Evolutionary conservation across 2,888 invertebrate species (phyloP).

Genomic region (Pteria penguin): DNA sequence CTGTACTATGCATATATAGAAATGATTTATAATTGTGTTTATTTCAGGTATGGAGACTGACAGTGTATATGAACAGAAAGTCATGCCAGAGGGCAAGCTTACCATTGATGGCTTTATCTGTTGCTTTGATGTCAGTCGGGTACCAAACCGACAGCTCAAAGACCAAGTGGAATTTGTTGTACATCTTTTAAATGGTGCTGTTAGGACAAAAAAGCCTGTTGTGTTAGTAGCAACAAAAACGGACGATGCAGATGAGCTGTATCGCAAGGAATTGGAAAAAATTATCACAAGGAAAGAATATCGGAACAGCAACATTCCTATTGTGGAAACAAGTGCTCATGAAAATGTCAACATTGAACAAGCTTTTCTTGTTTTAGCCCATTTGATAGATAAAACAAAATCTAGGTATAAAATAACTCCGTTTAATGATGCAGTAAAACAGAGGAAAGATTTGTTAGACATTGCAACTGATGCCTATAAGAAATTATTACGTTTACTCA

Average conservation of each 20-base stretch:
- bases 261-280: conserved; percentile 88
- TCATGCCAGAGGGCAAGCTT: conserved; percentile 90
- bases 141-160: conserved; percentile 93
- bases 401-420: conserved; percentile 83
- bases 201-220: conserved; percentile 96
- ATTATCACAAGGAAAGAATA: conserved; percentile 94
- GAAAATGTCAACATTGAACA: conserved; percentile 97
- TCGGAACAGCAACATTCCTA: conserved; percentile 86
- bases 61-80: conserved; percentile 94
- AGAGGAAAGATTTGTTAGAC: conserved; percentile 92
- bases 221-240: conserved; percentile 97
- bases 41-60: conserved; percentile 93
- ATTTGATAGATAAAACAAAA: conserved; percentile 94
- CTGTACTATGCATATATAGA: neutral
- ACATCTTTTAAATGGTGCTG: conserved; percentile 87
- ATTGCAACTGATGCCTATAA: conserved; percentile 94
- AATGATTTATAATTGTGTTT: neutral
- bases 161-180: conserved; percentile 89
- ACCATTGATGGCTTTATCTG: conserved; percentile 97
- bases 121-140: conserved; percentile 96
- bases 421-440: conserved; percentile 91
- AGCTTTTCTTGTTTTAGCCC: conserved; percentile 91
- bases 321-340: conserved; percentile 97
- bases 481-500: conserved; percentile 90
- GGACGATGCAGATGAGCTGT: conserved; percentile 92